Conservation (phyloP, 2,797 vertebrate species). For the Adelosebastes latens region DNA sequence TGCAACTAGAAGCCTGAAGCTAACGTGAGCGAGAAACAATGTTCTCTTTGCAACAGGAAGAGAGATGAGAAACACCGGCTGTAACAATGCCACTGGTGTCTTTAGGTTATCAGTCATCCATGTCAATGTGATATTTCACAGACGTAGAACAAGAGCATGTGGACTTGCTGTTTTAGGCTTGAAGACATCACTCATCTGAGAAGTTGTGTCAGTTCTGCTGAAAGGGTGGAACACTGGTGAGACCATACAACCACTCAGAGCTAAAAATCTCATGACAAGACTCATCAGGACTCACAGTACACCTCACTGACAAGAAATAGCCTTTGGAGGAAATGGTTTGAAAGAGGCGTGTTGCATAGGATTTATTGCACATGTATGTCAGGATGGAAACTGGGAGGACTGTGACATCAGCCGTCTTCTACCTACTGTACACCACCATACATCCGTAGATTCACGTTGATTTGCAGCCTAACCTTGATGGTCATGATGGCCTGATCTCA, state of each 20-base stretch:
- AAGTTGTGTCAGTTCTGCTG: not conserved
- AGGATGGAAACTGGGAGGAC: not conserved
- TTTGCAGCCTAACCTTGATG: not conserved
- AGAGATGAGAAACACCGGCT: not conserved
- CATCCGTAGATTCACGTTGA: not conserved
- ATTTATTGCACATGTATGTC: not conserved
- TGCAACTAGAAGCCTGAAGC: not conserved
- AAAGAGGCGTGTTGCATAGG: not conserved
- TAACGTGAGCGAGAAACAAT: not conserved
- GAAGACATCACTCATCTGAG: conserved; percentile 1
- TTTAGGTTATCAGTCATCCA: not conserved
- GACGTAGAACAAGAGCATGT: not conserved
- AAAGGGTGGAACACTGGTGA: not conserved
- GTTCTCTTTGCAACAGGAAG: conserved; percentile 7
- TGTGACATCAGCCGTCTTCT: not conserved
- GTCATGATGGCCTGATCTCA: no score
- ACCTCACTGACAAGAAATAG: not conserved
- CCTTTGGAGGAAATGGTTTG: not conserved
- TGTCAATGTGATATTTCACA: not conserved
- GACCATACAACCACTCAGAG: not conserved
- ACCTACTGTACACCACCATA: not conserved
- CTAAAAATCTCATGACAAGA: conserved; percentile 4
- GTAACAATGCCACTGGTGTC: not conserved
- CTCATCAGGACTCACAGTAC: not conserved
- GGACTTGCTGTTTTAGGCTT: not conserved